phyloP scores from a whole-genome alignment of 1,140 invertebrate species.

The Bursaphelenchus mucronatus region DNA sequence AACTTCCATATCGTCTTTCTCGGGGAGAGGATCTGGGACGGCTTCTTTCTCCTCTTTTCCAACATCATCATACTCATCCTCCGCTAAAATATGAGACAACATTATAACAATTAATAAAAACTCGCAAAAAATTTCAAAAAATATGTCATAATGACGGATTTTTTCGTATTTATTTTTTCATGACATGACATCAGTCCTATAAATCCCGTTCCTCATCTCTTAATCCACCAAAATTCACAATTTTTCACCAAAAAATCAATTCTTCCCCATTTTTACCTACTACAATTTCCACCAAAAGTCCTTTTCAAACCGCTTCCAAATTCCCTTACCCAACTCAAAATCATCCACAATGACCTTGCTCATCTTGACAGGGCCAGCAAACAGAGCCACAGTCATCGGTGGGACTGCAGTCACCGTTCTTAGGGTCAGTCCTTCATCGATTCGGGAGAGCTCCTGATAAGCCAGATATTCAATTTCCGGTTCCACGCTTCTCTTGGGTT shows the following conservation, averaged over 20 bases:
- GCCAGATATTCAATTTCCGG: constrained; percentile 50
- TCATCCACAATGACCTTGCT: constrained; percentile 28
- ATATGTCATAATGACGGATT: neutral
- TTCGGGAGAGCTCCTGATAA: constrained; percentile 49
- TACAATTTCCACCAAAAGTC: constrained; percentile 10
- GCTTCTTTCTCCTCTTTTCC: constrained; percentile 18
- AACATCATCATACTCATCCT: constrained; percentile 13
- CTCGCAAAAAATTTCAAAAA: neutral
- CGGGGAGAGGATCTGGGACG: neutral
- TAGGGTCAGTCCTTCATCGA: constrained; percentile 54
- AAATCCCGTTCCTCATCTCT: constrained; percentile 6
- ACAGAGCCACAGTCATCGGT: constrained; percentile 43
- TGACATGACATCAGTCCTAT: neutral
- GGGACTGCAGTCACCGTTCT: constrained; percentile 54
- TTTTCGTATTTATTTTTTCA: neutral
- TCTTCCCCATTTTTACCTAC: neutral
- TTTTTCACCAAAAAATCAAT: neutral
- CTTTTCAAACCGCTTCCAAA: neutral
- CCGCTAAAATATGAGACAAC: constrained; percentile 9
- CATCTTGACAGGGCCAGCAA: constrained; percentile 50
- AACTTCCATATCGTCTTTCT: neutral
- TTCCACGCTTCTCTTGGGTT: constrained; percentile 12
- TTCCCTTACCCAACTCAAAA: constrained; percentile 41
- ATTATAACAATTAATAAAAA: neutral
- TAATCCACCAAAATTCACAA: constrained; percentile 13